phyloP scores from a whole-genome alignment of 2,113 vertebrate genomes.

The Podocnemis expansa region DNA sequence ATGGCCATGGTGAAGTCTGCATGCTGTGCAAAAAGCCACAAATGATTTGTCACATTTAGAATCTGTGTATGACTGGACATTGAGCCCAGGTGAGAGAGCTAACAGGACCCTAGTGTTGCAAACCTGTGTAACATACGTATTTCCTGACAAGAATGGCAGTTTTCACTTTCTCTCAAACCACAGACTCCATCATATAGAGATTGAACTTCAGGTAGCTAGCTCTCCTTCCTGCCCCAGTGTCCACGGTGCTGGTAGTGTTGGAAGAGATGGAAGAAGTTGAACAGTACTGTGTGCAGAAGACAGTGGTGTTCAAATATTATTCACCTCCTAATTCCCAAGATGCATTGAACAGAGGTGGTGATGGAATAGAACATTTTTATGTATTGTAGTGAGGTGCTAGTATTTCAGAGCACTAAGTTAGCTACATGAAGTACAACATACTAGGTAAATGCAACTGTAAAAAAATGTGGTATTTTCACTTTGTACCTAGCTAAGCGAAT shows the following conservation, averaged over 20 bases:
- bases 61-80: neutral
- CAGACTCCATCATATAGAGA: neutral
- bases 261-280: neutral
- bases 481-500: neutral
- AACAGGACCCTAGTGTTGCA: neutral
- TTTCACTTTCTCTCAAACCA: fast-evolving
- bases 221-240: neutral
- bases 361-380: neutral
- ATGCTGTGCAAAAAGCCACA: neutral
- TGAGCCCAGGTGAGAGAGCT: neutral
- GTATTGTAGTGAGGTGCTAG: neutral
- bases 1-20: neutral
- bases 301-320: neutral
- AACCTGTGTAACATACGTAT: neutral
- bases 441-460: neutral
- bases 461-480: neutral
- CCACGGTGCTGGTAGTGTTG: neutral
- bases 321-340: neutral
- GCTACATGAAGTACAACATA: neutral
- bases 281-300: neutral
- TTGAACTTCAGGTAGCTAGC: neutral
- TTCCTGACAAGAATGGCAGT: neutral
- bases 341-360: neutral
- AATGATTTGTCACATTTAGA: neutral
- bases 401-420: neutral